Conservation (phyloP, 1,140 invertebrate genomes). For the Reticulitermes speratus region DNA sequence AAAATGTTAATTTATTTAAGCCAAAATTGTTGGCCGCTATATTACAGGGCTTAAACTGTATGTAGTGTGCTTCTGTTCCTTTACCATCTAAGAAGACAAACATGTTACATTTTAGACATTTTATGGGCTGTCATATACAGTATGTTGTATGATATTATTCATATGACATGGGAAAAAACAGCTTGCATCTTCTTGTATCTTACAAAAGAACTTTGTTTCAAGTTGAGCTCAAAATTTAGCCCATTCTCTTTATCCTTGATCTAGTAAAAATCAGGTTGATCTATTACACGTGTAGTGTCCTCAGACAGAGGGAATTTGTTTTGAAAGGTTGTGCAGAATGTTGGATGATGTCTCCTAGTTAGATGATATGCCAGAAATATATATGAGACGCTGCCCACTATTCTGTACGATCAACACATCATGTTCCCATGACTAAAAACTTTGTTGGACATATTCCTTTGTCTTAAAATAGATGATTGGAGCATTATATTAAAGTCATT, state of each 20-base stretch:
- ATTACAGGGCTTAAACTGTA: no score
- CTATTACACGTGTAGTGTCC: background rate
- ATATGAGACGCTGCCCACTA: background rate
- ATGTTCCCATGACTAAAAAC: background rate
- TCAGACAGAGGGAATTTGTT: background rate
- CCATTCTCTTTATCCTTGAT: background rate
- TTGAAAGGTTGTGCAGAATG: background rate
- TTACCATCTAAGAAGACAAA: no score
- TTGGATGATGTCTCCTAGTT: background rate
- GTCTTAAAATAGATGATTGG: background rate
- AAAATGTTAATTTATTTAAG: no score
- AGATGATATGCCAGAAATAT: background rate
- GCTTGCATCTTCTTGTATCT: background rate
- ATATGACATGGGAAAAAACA: no score
- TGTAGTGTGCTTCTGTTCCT: no score
- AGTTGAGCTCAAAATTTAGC: background rate
- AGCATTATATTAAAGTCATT: no score
- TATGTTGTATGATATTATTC: no score
- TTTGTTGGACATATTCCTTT: constrained; percentile 9
- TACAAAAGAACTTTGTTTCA: background rate
- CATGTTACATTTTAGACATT: no score
- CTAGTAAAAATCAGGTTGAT: background rate
- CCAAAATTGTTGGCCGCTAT: no score
- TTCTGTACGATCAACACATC: constrained; percentile 1
- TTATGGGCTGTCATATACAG: no score